A percentile compares a stretch with the other conserved stretches of the same genome.
Evolutionary conservation across 2,113 vertebrate species (phyloP).

Genomic region (Cinclus mexicanus): DNA sequence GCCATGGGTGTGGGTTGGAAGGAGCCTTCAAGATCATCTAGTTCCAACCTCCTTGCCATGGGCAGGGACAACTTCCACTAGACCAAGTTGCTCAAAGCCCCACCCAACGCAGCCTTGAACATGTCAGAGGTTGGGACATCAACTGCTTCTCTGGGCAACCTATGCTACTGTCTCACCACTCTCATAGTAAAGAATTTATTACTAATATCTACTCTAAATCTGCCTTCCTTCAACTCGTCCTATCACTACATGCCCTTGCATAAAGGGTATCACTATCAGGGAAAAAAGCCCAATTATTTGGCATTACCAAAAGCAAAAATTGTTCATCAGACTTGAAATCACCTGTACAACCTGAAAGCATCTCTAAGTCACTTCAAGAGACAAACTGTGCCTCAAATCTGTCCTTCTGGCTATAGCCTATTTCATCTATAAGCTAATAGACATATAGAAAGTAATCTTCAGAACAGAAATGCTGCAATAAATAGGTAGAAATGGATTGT

Average conservation of each 20-base stretch:
- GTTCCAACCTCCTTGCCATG: neutral
- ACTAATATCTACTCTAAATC: neutral
- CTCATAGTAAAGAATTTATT: neutral
- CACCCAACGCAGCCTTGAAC: neutral
- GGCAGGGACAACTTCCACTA: neutral
- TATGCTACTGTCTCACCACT: neutral
- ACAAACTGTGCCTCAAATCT: neutral
- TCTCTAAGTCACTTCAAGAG: neutral
- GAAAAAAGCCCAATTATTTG: neutral
- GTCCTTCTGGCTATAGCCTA: neutral
- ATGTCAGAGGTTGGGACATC: too few species aligned
- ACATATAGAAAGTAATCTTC: neutral
- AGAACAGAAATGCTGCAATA: neutral
- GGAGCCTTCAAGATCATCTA: neutral
- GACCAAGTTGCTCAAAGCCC: neutral
- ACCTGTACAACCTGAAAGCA: neutral
- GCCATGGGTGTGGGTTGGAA: neutral
- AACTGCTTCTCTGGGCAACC: neutral
- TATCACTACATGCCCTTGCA: neutral
- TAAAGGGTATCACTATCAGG: neutral
- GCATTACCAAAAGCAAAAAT: neutral
- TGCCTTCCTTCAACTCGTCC: neutral
- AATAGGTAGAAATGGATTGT: neutral
- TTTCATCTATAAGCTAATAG: neutral
- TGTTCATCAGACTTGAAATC: neutral